A percentile compares a stretch with the other conserved stretches of the same genome.
Conservation (phyloP, 2,888 invertebrate species). For the Drosophila recens region DNA sequence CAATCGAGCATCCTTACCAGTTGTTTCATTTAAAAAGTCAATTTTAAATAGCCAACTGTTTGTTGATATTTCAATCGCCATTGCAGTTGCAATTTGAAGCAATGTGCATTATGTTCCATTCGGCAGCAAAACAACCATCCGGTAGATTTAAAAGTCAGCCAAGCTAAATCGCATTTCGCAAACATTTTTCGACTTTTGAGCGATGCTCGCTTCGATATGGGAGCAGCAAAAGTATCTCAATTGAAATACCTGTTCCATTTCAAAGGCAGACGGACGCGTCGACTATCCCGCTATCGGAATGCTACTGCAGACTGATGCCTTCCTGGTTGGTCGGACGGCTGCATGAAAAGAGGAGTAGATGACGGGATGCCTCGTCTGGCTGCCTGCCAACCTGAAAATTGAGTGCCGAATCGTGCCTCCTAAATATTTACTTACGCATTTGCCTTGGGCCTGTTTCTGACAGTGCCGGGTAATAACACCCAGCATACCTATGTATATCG, state of each 20-base stretch:
- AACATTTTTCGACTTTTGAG: conserved; percentile 34
- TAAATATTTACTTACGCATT: conserved; percentile 39
- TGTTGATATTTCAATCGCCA: conserved; percentile 7
- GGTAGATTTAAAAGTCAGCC: conserved; percentile 16
- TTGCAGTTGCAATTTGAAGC: conserved; percentile 19
- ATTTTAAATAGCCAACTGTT: conserved; percentile 8
- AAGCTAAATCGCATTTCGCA: conserved; percentile 23
- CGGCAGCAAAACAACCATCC: conserved; percentile 6
- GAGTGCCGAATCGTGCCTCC: conserved; percentile 25
- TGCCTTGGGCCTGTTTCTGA: conserved; percentile 28
- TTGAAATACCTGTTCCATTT: conserved; percentile 62
- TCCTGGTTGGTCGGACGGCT: neutral
- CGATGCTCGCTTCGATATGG: conserved; percentile 24
- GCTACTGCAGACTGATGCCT: conserved; percentile 3
- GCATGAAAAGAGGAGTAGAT: neutral
- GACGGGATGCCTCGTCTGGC: conserved; percentile 18
- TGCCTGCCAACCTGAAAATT: conserved; percentile 30
- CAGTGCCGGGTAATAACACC: conserved; percentile 45
- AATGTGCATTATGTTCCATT: conserved; percentile 13
- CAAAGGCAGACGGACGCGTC: conserved; percentile 7
- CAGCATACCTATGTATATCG: conserved; percentile 52
- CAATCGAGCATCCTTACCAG: neutral
- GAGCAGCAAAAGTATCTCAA: conserved; percentile 58
- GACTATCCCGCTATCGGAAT: neutral
- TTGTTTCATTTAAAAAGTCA: neutral